Evolutionary conservation across 2,113 vertebrate species (phyloP).

Genomic region (Brienomyrus brachyistius): DNA sequence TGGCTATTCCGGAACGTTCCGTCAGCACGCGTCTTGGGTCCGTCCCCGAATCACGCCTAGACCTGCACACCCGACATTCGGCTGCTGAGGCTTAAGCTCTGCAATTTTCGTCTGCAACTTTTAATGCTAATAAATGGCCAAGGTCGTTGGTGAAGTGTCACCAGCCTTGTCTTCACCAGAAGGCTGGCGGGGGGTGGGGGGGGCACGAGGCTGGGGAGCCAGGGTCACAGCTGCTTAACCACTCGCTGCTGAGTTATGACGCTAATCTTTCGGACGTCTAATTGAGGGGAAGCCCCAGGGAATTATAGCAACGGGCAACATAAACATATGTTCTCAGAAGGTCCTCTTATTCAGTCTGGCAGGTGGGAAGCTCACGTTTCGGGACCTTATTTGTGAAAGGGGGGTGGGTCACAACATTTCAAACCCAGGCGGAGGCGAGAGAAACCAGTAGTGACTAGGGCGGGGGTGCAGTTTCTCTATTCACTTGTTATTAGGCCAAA

Average conservation of each 20-base stretch:
- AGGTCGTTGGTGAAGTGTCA: neutral
- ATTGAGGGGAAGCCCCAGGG: neutral
- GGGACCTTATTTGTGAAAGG: neutral
- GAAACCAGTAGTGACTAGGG: neutral
- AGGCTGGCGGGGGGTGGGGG: neutral
- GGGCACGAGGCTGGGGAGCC: neutral
- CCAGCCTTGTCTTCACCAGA: neutral
- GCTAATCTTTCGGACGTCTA: neutral
- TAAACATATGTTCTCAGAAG: neutral
- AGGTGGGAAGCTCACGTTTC: neutral
- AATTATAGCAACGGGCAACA: neutral
- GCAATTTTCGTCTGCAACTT: neutral
- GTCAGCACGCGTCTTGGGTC: neutral
- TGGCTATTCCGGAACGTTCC: neutral
- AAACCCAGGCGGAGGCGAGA: neutral
- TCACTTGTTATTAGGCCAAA: neutral
- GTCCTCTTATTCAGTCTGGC: neutral
- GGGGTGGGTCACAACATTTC: neutral
- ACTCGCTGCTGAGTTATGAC: neutral
- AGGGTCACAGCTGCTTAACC: constrained; percentile 5
- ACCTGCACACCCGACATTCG: neutral
- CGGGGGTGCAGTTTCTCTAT: neutral
- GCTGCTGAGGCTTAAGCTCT: neutral
- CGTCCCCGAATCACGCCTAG: neutral
- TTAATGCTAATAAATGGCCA: constrained; percentile 25